phyloP scores from a whole-genome alignment of 2,113 vertebrate genomes.

The Pelusios castaneus region DNA sequence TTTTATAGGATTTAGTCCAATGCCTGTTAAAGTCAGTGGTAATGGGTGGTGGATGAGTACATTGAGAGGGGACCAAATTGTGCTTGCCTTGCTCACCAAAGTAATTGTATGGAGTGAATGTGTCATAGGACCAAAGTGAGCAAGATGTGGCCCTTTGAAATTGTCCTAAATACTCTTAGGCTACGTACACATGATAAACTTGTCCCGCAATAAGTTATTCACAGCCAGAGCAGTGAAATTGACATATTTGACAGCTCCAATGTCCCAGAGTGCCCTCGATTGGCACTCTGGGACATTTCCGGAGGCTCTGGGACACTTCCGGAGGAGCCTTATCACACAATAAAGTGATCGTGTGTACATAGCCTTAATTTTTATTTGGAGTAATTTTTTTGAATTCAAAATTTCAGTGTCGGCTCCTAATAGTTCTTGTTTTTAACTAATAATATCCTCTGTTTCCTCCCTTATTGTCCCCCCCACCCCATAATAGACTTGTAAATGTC shows the following conservation, averaged over 20 bases:
- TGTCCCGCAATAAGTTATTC: too few species aligned
- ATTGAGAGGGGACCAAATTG: background rate
- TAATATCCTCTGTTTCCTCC: background rate
- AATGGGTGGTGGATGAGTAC: constrained; percentile 16
- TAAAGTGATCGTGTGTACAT: too few species aligned
- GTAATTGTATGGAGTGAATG: background rate
- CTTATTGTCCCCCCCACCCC: background rate
- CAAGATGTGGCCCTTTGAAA: background rate
- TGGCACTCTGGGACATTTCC: too few species aligned
- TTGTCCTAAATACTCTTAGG: too few species aligned
- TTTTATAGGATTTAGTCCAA: constrained; percentile 15
- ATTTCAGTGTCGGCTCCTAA: background rate
- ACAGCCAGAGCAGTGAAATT: too few species aligned
- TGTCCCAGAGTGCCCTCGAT: too few species aligned
- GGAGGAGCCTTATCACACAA: too few species aligned
- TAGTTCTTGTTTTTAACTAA: background rate
- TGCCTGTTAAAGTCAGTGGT: constrained; percentile 32
- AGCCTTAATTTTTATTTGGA: background rate
- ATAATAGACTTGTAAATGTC: background rate
- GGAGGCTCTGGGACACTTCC: too few species aligned
- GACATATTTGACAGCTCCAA: too few species aligned
- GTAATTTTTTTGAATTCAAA: background rate
- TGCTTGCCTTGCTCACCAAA: background rate
- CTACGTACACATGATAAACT: too few species aligned
- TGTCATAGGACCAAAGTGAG: background rate